Conservation (phyloP, 1,140 invertebrate species). For the Subanguina moxae region DNA sequence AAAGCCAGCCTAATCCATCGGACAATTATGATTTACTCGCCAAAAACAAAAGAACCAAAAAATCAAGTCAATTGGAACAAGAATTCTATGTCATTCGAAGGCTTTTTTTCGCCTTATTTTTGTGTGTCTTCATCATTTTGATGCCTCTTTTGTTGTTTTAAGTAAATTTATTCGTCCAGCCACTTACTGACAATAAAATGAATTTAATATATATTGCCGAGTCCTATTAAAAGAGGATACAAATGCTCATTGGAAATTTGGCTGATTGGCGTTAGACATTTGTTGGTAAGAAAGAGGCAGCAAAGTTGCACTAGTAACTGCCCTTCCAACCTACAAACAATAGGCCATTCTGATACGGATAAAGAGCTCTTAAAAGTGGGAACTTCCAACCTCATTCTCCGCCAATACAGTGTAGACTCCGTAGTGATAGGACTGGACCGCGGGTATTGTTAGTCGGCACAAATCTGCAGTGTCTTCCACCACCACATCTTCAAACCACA, state of each 20-base stretch:
- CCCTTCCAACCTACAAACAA: neutral
- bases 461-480: slow-evolving; percentile 57
- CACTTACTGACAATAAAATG: neutral
- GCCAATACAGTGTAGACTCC: slow-evolving; percentile 55
- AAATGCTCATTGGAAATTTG: too few relatives aligned
- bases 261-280: too few relatives aligned
- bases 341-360: too few relatives aligned
- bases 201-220: too few relatives aligned
- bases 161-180: neutral
- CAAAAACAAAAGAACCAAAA: neutral
- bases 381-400: slow-evolving; percentile 58
- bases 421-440: slow-evolving; percentile 48
- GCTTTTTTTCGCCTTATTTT: neutral
- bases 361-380: too few relatives aligned
- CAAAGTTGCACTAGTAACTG: neutral
- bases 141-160: too few relatives aligned
- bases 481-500: slow-evolving; percentile 51
- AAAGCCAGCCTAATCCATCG: neutral
- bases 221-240: too few relatives aligned
- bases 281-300: neutral
- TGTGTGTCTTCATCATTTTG: neutral
- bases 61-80: neutral
- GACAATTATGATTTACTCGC: neutral
- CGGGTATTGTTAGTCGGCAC: slow-evolving; percentile 51
- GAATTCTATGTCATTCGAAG: neutral